Conservation (phyloP, 2,113 vertebrate species). For the Alethe diademata region DNA sequence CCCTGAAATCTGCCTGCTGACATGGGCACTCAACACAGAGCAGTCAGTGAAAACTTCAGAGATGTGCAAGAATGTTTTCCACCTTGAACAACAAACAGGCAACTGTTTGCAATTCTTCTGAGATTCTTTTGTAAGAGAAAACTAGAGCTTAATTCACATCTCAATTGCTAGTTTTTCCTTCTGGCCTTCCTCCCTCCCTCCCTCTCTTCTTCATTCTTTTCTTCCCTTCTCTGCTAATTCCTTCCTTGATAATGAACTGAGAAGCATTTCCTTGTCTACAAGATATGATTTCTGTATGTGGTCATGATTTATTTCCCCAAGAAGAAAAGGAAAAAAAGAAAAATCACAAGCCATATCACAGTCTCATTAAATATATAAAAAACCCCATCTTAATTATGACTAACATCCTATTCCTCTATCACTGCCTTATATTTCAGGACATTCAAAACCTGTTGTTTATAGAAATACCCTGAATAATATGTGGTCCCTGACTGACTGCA, state of each 20-base stretch:
- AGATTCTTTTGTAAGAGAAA: background rate
- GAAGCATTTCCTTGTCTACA: background rate
- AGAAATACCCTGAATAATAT: slow-evolving; percentile 46
- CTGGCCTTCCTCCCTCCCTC: background rate
- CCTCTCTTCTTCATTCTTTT: background rate
- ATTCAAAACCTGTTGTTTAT: slow-evolving; percentile 57
- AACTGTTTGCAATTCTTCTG: background rate
- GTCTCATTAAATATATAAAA: slow-evolving; percentile 39
- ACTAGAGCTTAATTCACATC: background rate
- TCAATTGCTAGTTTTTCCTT: background rate
- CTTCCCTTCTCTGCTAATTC: background rate
- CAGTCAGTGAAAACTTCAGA: background rate
- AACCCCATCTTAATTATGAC: slow-evolving; percentile 57
- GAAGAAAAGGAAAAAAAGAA: background rate
- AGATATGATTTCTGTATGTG: background rate
- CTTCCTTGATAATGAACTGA: background rate
- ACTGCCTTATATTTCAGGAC: slow-evolving; percentile 57
- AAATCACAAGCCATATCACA: background rate
- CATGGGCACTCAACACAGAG: background rate
- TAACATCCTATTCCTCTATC: slow-evolving; percentile 57
- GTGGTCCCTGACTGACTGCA: slow-evolving; percentile 35
- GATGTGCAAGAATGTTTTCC: background rate
- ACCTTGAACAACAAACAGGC: background rate
- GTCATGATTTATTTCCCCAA: slow-evolving; percentile 52
- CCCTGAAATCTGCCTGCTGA: background rate